Conservation (phyloP, 2,797 vertebrate genomes). For the Calcarius lapponicus region DNA sequence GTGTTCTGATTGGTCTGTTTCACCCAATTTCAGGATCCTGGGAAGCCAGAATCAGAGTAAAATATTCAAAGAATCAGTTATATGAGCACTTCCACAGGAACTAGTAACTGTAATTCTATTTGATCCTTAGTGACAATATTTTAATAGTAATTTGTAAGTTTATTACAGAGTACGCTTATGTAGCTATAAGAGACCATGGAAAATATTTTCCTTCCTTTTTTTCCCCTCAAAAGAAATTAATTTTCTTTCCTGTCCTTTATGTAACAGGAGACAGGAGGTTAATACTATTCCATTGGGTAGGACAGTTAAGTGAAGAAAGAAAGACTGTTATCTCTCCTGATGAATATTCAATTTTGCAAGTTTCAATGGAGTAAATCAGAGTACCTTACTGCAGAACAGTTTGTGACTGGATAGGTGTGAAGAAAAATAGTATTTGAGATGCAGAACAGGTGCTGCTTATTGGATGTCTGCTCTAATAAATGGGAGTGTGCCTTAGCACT, state of each 20-base stretch:
- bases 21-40: not conserved
- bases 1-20: not conserved
- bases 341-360: not conserved
- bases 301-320: not conserved
- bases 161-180: not conserved
- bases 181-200: not conserved
- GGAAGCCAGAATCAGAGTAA: not conserved
- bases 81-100: not conserved
- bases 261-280: not conserved
- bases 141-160: not conserved
- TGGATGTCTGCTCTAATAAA: constrained; percentile 1
- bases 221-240: not conserved
- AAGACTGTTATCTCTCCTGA: not conserved
- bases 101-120: not conserved
- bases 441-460: not conserved
- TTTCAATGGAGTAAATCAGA: not conserved
- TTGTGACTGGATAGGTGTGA: not conserved
- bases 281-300: not conserved
- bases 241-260: not conserved
- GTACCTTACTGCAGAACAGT: not conserved
- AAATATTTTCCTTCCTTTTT: not conserved
- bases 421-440: not conserved
- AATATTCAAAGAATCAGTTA: not conserved
- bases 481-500: not conserved
- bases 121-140: not conserved